Evolutionary conservation across 1,140 invertebrate genomes (phyloP), one percentile per base, ranked within the genome.

Genomic region (Drosophila lacteicornis): DNA sequence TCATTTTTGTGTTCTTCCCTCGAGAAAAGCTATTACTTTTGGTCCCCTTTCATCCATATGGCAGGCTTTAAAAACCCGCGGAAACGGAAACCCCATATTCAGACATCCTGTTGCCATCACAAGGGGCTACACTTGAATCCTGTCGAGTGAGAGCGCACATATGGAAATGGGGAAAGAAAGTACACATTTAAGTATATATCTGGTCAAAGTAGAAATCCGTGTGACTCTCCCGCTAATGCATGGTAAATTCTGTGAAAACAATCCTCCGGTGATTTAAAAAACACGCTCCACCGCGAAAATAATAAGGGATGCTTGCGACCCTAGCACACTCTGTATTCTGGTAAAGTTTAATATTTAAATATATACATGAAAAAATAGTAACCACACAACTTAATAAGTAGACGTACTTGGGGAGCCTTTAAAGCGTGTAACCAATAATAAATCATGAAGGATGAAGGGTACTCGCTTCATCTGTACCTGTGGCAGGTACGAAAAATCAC

Each of bases 201-300:
- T 53, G 61, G 40, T 42, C 42, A 69, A 70, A 76, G 63, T 74
- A 47, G 42, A 82, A 79, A 56, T 59, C 61, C 40, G 56, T 66
- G 43, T 57, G 63, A 61, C 25, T 59, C 42, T 55, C 42, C 36
- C 74, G 42, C 30, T 67, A 80, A 85, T 90, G 75, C 40, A 56
- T 56, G 53, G 53, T 71, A 90, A 90, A 88, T 79, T 81, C 69
- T 73, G 77, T 43, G 59, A 65, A 67, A 73, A 60, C 66, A 62
- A 65, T 59, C 53, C 75, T 70, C 55, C 9, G 40, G 66, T 53
- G 62, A 75, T 60, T 79, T 50, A 36, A 60, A 57, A 40, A 13
- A 57, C 62, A 45, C 17, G 40, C 40, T 53, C 33, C 43, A 50
- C 47, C 33, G 36, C 51, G 49, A 67, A 46, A 42, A 57, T 22